Conservation (phyloP, 2,797 vertebrate genomes). For the Anguilla marmorata region DNA sequence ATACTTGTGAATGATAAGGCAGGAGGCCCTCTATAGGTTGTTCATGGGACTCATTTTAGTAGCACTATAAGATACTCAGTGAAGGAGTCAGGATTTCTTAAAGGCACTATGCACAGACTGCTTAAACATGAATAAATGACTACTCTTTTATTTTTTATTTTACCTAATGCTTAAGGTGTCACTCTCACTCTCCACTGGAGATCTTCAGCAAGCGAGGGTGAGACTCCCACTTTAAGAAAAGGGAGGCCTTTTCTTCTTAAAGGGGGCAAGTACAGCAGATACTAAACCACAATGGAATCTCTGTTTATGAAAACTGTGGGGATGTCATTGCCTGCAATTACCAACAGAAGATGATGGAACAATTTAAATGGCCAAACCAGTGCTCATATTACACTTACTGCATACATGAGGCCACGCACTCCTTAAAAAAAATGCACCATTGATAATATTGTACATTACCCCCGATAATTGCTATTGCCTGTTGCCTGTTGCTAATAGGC, state of each 20-base stretch:
- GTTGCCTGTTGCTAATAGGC: constrained; percentile 29
- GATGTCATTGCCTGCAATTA: background rate
- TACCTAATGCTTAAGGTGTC: too few species aligned
- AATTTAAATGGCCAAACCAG: constrained; percentile 32
- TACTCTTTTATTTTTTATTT: too few species aligned
- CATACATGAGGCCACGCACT: constrained; percentile 40
- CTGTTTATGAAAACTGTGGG: background rate
- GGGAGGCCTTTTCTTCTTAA: background rate
- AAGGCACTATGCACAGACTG: background rate
- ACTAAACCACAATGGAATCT: background rate
- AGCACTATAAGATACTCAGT: background rate
- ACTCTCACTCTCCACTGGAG: too few species aligned
- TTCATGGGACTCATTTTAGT: background rate
- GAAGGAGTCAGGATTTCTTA: background rate
- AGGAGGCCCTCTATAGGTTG: background rate
- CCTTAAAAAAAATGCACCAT: constrained; percentile 27
- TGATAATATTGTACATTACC: too few species aligned
- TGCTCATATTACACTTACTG: constrained; percentile 50
- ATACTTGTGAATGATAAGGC: background rate
- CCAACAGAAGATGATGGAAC: background rate
- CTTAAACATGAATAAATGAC: background rate
- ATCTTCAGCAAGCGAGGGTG: too few species aligned
- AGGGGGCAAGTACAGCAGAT: background rate
- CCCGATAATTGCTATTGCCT: background rate
- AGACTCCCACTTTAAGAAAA: too few species aligned